phyloP scores from a whole-genome alignment of 2,797 vertebrate genomes.

The Pteropus rufus region DNA sequence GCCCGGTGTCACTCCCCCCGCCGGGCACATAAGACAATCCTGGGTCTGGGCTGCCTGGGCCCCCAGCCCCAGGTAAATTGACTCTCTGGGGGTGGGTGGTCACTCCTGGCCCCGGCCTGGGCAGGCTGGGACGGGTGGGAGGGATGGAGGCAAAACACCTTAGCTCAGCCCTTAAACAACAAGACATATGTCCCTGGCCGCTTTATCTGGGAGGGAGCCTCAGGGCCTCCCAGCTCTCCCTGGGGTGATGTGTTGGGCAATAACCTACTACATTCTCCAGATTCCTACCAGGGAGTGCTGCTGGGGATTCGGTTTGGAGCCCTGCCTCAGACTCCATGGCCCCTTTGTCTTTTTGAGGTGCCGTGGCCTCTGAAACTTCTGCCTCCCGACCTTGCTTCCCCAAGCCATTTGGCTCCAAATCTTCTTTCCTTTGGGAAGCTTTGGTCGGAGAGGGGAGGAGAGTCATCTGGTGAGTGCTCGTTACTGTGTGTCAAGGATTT shows the following conservation, averaged over 20 bases:
- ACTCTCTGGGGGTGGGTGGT: slow-evolving; percentile 1
- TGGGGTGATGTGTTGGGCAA: slow-evolving; percentile 24
- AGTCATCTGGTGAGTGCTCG: neutral
- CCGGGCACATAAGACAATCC: slow-evolving; percentile 13
- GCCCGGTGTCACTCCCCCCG: neutral
- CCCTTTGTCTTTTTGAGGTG: slow-evolving; percentile 30
- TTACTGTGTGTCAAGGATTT: neutral
- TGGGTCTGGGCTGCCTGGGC: neutral
- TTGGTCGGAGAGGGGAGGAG: neutral
- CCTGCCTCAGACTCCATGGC: neutral
- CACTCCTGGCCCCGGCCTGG: neutral
- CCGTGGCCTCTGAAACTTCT: neutral
- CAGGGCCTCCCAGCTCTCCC: neutral
- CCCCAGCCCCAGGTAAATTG: slow-evolving; percentile 33
- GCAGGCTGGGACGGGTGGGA: neutral
- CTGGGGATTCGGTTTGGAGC: neutral
- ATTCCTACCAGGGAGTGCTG: slow-evolving; percentile 46
- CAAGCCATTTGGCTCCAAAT: neutral
- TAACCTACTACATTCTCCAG: slow-evolving; percentile 63
- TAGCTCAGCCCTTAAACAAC: slow-evolving; percentile 56
- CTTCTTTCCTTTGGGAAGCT: neutral
- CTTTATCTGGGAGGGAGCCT: slow-evolving; percentile 37
- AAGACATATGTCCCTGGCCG: slow-evolving; percentile 36
- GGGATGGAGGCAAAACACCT: neutral
- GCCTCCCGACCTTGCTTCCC: neutral